These are phyloP conservation scores for Dasyornis broadbenti DNA, from an alignment of 2,113 vertebrate species.

Conservation along the genomic window DNA sequence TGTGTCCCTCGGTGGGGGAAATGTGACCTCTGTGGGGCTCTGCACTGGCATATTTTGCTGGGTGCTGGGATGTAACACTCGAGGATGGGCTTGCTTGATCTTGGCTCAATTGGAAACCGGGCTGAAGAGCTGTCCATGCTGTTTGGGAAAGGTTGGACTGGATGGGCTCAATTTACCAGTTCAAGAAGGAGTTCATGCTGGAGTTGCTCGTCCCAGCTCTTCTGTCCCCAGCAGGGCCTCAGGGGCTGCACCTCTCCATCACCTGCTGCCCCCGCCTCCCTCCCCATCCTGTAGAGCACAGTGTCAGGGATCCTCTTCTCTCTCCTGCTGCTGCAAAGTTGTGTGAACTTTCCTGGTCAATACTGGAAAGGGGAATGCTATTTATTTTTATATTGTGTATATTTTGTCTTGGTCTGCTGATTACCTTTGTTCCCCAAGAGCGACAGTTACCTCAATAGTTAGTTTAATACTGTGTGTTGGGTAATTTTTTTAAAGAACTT, in stretches of 20 bases:
- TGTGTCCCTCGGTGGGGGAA: not conserved
- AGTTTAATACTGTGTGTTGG: conserved; percentile 76
- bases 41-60: not conserved
- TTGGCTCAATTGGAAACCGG: not conserved
- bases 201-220: not conserved
- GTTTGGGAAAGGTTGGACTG: not conserved
- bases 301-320: conserved; percentile 63
- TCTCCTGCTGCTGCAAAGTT: conserved; percentile 63
- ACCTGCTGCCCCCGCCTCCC: not conserved
- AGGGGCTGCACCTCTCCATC: not conserved
- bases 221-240: not conserved
- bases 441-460: conserved; percentile 81
- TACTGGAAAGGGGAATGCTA: conserved; percentile 77
- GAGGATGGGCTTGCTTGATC: not conserved
- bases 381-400: conserved; percentile 85
- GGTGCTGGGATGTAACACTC: not conserved
- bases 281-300: conserved; percentile 16
- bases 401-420: conserved; percentile 81
- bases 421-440: conserved; percentile 73
- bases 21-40: not conserved
- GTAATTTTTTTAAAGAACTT: conserved; percentile 76
- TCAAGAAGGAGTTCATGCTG: not conserved
- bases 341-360: conserved; percentile 70
- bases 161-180: not conserved
- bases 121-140: not conserved